Conservation (phyloP, 1,140 invertebrate species). For the Mercenaria mercenaria region DNA sequence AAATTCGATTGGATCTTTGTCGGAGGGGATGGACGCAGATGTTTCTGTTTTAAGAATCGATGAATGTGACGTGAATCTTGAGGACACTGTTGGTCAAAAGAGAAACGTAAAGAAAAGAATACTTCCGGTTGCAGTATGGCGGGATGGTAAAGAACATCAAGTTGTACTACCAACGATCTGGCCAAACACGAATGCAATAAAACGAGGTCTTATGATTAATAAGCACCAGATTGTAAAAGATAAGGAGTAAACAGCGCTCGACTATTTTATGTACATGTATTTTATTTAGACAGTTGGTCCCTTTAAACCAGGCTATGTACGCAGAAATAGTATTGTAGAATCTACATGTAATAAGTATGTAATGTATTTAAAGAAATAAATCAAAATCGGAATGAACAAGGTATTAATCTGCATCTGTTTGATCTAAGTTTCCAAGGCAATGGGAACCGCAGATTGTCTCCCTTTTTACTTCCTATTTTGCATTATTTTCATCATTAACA, state of each 20-base stretch:
- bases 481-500: no score
- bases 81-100: constrained; percentile 74
- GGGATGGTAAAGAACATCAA: constrained; percentile 67
- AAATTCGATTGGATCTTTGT: constrained; percentile 71
- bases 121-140: constrained; percentile 79
- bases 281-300: no score
- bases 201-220: constrained; percentile 25
- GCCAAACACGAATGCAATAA: constrained; percentile 69
- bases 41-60: constrained; percentile 78
- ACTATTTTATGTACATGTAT: no score
- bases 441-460: no score
- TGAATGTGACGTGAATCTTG: constrained; percentile 72
- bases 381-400: no score
- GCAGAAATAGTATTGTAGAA: no score
- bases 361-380: no score
- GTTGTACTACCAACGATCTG: constrained; percentile 62
- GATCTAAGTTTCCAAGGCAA: no score
- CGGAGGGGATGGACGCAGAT: constrained; percentile 77
- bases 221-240: constrained; percentile 62
- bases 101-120: constrained; percentile 70
- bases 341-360: no score
- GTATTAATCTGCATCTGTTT: no score
- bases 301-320: no score
- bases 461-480: no score
- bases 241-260: background rate